phyloP scores from a whole-genome alignment of 1,140 invertebrate genomes.

The Subanguina moxae region DNA sequence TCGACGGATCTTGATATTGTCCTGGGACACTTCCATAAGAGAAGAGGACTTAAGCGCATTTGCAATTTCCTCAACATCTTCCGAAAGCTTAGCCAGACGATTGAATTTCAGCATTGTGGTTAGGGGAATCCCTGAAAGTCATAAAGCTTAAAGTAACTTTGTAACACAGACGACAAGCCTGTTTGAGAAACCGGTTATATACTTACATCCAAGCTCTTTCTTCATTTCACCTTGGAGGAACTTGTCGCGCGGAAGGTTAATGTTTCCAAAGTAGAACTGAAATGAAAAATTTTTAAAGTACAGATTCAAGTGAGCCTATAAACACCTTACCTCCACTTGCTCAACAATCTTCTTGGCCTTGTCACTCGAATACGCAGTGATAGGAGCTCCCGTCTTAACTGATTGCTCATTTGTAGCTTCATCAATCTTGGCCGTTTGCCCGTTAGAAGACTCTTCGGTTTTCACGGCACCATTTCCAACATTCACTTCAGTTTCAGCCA shows the following conservation, averaged over 20 bases:
- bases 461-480: too few species aligned
- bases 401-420: too few species aligned
- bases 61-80: constrained; percentile 70
- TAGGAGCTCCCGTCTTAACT: too few species aligned
- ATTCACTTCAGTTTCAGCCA: too few species aligned
- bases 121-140: constrained; percentile 70
- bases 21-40: constrained; percentile 75
- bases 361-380: not conserved
- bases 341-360: constrained; percentile 50
- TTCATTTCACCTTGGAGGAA: constrained; percentile 79
- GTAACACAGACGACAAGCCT: constrained; percentile 2
- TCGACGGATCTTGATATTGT: constrained; percentile 75
- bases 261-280: constrained; percentile 77
- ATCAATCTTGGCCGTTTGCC: too few species aligned
- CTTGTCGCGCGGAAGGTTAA: constrained; percentile 81
- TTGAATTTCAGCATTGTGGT: constrained; percentile 82
- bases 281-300: constrained; percentile 51
- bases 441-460: too few species aligned
- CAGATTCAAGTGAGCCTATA: constrained; percentile 16
- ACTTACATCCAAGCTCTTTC: constrained; percentile 77
- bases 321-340: constrained; percentile 51
- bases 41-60: constrained; percentile 72
- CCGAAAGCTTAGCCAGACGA: constrained; percentile 71
- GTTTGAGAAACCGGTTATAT: too few species aligned
- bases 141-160: not conserved